Conservation (phyloP, 2,797 vertebrate species). For the Tokudaia muenninki region DNA sequence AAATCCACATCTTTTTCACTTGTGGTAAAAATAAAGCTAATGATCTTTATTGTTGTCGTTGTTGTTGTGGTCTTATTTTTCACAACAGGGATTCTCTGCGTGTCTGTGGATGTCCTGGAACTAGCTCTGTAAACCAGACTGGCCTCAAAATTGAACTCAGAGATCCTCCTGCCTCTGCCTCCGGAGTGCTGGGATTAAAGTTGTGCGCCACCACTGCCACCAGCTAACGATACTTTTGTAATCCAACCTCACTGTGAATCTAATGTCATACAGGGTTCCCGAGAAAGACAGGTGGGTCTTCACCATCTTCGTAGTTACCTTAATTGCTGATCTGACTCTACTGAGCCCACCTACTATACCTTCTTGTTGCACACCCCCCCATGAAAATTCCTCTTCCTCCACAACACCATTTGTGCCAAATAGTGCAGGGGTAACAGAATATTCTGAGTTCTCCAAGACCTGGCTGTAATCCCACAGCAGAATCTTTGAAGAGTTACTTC, state of each 20-base stretch:
- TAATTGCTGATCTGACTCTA: not conserved
- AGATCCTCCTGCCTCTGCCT: not conserved
- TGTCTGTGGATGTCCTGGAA: not conserved
- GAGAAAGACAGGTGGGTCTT: not conserved
- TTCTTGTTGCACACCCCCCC: not conserved
- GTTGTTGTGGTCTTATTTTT: not conserved
- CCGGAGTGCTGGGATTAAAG: not conserved
- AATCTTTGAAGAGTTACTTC: not conserved
- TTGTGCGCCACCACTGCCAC: not conserved
- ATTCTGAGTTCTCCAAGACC: not conserved
- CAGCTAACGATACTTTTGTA: not conserved
- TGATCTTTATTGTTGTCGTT: not conserved
- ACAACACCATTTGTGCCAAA: not conserved
- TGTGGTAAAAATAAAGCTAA: not conserved
- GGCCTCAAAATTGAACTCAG: not conserved
- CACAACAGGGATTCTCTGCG: not conserved
- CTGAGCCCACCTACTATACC: slow-evolving; percentile 46
- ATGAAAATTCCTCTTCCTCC: slow-evolving; percentile 36
- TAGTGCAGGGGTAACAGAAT: not conserved
- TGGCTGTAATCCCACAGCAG: not conserved
- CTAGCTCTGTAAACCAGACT: not conserved
- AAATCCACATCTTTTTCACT: slow-evolving; percentile 1
- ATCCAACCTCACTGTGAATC: not conserved
- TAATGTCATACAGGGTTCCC: not conserved
- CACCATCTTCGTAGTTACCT: slow-evolving; percentile 45